Evolutionary conservation across 2,797 vertebrate species (phyloP), one percentile per base, ranked within the genome.

Genomic region (Eupleurogrammus muticus): DNA sequence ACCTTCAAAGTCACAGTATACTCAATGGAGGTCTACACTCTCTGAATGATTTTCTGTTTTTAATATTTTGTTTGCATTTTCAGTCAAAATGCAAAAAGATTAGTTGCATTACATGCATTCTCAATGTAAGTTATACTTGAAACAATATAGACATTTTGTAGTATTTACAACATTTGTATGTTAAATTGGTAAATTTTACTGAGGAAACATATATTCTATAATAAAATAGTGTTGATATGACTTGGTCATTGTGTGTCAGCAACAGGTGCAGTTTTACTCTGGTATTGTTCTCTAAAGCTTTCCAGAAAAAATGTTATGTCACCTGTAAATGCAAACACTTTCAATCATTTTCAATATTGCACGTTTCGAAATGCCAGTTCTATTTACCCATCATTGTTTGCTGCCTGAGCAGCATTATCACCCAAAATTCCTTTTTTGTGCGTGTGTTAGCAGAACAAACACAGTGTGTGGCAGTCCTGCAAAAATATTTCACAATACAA

Each of bases 401-500:
- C 62, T 21, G 36, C 24, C 56, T 61, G 55, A 52, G 61, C 24
- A 57, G 8, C 12, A 28, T 70, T 55, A 44, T 67, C 57, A 67
- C 19, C 20, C 32, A 7, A 50, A 66, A 8, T 44, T 57, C 0
- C 32, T 51, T 24, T 13, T 65, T 3, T 12, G 53, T 53, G 11
- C 36, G 20, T 36, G 2, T 46, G 42, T 66, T 23, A 51, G 49
- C 28, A 35, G 35, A 67, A 59, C 20, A 53, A 53, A 58, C 23
- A 9, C n/a, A n/a, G n/a, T 47, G 21, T 69, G 52, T 51, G 9
- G 48, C 23, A 65, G 62, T 47, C 34, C 40, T 52, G 16, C 13
- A 20, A 53, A 32, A 54, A n/a, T 28, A 61, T 80, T 76, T 73
- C 46, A 73, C 40, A 73, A 73, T 55, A 23, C 9, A 24, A 52